Evolutionary conservation across 2,797 vertebrate genomes (phyloP), one percentile per base, ranked within the genome.

Genomic region (Eupleurogrammus muticus): DNA sequence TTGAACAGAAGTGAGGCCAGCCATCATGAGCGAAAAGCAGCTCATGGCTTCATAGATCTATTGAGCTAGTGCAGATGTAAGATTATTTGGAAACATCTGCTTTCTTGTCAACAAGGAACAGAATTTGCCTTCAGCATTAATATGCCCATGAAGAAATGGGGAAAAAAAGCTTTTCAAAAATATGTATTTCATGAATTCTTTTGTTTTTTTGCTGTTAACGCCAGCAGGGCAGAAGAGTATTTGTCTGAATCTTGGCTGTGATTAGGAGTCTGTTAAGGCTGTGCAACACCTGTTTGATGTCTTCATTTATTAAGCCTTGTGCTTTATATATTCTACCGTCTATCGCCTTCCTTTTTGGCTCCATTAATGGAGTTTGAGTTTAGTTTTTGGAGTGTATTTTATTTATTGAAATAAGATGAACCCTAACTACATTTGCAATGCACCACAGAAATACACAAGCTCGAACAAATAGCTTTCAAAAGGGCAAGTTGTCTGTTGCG

Each of bases 61-160:
- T 48, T 48, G 56, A 78, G 60, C 11, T 36, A 23, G 19, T 24
- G 20, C 64, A 75, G 62, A 83, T 81, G 23, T 70, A 46, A 57
- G 50, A 74, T 61, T 52, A 51, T 56, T 75, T 50, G 23, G n/a
- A 12, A 56, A 63, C 50, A 66, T 70, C 48, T 77, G 53, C 9
- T 34, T 21, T 38, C 46, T 79, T 56, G 50, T 75, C 19, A 66
- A 49, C 63, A 80, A 65, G 73, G 17, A 77, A 67, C 46, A 32
- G 38, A 71, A 44, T n/a, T 65, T 16, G 34, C 47, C 46, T 63
- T 72, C 5, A 60, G 59, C 47, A 57, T 66, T 51, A 53, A 73
- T 47, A 32, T 61, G 35, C 8, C 23, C 19, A 21, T 28, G 21
- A 66, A 69, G 21, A 66, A 69, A 57, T 58, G 23, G 42, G 32